Evolutionary conservation across 1,140 invertebrate species (phyloP).

Genomic region (Atopsyche davidsoni): DNA sequence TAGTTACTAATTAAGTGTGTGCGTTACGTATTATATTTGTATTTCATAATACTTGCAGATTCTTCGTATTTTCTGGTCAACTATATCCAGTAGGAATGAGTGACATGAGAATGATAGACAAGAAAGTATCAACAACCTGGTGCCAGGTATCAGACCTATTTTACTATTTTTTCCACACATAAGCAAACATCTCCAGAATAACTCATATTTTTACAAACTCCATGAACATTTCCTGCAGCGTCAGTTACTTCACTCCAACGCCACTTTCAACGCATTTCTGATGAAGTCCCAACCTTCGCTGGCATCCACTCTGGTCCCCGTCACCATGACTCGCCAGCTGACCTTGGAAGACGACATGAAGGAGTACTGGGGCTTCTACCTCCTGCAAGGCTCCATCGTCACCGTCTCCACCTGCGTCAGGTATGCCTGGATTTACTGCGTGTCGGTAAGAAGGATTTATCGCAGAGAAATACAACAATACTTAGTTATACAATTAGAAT

Average conservation of each 20-base stretch:
- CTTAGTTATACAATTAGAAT: too few relatives aligned
- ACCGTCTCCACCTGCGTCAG: conserved; percentile 69
- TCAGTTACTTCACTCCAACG: conserved; percentile 63
- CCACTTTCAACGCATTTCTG: conserved; percentile 70
- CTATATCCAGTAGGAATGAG: conserved; percentile 67
- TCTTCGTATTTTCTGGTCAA: conserved; percentile 60
- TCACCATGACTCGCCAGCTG: conserved; percentile 63
- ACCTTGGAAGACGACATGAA: conserved; percentile 72
- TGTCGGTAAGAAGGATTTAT: too few relatives aligned
- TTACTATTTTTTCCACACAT: conserved; percentile 4
- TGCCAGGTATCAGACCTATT: conserved; percentile 55
- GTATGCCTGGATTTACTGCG: too few relatives aligned
- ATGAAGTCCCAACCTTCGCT: conserved; percentile 55
- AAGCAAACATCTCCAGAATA: not conserved
- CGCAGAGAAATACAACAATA: not conserved
- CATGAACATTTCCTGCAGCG: conserved; percentile 53
- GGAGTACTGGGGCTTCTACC: conserved; percentile 78
- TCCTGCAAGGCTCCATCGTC: conserved; percentile 66
- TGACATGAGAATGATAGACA: conserved; percentile 68
- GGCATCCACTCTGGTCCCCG: conserved; percentile 47
- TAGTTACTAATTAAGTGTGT: too few relatives aligned
- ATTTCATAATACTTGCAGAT: conserved; percentile 48
- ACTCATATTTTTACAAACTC: too few relatives aligned
- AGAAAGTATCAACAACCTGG: conserved; percentile 68
- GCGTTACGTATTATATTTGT: too few relatives aligned